Conservation (phyloP, 1,140 invertebrate genomes). For the Panagrolaimus sp. region DNA sequence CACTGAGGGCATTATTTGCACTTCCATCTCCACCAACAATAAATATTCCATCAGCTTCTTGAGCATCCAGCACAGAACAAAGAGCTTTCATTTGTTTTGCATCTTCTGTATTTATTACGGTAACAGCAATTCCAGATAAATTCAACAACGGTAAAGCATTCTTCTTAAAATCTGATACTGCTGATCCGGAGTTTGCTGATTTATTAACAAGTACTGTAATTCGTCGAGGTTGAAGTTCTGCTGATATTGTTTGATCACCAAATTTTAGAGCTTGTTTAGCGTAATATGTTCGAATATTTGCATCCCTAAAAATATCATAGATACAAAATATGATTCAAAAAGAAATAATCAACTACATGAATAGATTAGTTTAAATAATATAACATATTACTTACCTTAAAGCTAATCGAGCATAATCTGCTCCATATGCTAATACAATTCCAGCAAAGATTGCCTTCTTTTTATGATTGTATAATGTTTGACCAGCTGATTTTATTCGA, state of each 20-base stretch:
- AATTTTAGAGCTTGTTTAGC: slow-evolving; percentile 29
- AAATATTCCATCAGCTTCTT: slow-evolving; percentile 34
- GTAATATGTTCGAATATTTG: slow-evolving; percentile 31
- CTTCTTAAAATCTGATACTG: slow-evolving; percentile 25
- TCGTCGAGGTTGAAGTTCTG: slow-evolving; percentile 23
- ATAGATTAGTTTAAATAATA: background rate
- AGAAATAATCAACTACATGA: too few species aligned
- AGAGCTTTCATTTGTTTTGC: background rate
- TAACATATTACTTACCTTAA: slow-evolving; percentile 23
- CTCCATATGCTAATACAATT: slow-evolving; percentile 18
- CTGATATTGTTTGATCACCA: slow-evolving; percentile 19
- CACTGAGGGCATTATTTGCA: slow-evolving; percentile 23
- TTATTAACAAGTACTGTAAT: slow-evolving; percentile 35
- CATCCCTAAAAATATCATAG: slow-evolving; percentile 29
- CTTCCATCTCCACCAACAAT: slow-evolving; percentile 42
- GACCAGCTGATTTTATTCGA: background rate
- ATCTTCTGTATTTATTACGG: slow-evolving; percentile 28
- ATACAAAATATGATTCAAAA: background rate
- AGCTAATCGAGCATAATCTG: slow-evolving; percentile 12
- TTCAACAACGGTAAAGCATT: slow-evolving; percentile 38
- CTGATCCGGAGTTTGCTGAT: slow-evolving; percentile 28
- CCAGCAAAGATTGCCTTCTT: slow-evolving; percentile 39
- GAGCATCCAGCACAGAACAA: slow-evolving; percentile 20
- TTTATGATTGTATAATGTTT: slow-evolving; percentile 32
- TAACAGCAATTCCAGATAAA: slow-evolving; percentile 37